Evolutionary conservation across 1,140 invertebrate species (phyloP).

Genomic region (Cydia amplana): DNA sequence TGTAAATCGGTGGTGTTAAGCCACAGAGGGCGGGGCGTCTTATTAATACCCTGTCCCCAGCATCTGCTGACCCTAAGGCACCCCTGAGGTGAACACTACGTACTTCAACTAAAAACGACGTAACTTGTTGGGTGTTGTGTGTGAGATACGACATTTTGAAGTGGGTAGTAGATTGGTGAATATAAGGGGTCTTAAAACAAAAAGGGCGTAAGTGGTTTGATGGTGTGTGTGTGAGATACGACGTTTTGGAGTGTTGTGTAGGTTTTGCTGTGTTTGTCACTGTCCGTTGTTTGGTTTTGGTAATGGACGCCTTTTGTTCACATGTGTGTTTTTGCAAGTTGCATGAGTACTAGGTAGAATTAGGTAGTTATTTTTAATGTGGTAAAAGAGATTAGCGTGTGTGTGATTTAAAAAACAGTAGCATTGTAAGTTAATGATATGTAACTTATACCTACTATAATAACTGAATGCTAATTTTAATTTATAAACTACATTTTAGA

Average conservation of each 20-base stretch:
- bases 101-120: not conserved
- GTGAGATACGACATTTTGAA: not conserved
- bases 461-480: no score
- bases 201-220: not conserved
- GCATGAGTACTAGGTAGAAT: not conserved
- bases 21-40: slow-evolving; percentile 11
- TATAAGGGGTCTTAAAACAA: no score
- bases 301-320: slow-evolving; percentile 10
- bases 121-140: not conserved
- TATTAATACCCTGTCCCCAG: slow-evolving; percentile 11
- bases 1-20: slow-evolving; percentile 13
- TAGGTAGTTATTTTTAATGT: not conserved
- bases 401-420: not conserved
- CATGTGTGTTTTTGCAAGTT: slow-evolving; percentile 6
- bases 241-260: not conserved
- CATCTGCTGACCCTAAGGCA: slow-evolving; percentile 13
- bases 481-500: no score
- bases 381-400: not conserved
- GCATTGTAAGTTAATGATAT: not conserved
- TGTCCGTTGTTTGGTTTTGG: slow-evolving; percentile 11
- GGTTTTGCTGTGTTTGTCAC: slow-evolving; percentile 8
- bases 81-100: not conserved
- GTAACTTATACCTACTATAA: no score
- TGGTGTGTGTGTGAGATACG: not conserved
- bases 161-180: no score